Evolutionary conservation across 2,113 vertebrate species (phyloP), one percentile per base, ranked within the genome.

Genomic region (human): DNA sequence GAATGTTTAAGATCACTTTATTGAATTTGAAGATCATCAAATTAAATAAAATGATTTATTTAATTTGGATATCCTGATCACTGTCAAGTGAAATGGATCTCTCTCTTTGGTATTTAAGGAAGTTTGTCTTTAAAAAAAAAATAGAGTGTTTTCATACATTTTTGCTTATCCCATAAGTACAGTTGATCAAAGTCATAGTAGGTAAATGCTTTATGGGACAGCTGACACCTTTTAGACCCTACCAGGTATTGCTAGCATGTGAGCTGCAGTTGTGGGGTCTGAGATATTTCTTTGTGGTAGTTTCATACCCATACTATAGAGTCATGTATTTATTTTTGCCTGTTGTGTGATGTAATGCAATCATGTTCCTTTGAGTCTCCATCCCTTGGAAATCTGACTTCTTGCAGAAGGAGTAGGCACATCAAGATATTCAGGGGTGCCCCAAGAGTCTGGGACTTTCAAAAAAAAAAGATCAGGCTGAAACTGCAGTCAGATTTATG

Each of bases 261-360:
- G 6, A 8, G 43, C 86, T 45, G 6, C 55, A 32, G 30, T 1
- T 22, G 6, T 32, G 17, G 96, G 95, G 40, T 85, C 95, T 95
- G n/a, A 95, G 40, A 32, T 94, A 72, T 79, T 93, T 52, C 72
- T 48, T 96, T 87, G 87, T 94, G 85, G 80, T 87, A 89, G 86
- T 87, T 98, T 98, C 95, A 32, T 78, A 48, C 22, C 87, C 95
- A 72, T 64, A 93, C 43, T 72, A 61, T 68, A 80, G 88, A 97
- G 93, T 95, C n/a, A 3, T 75, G 79, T 98, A 97, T 98, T 98
- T 98, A 98, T 98, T 98, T 97, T 94, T 98, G 90, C 90, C 73
- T 90, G 40, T 88, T 84, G 32, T 89, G 70, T 95, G 38, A 89
- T 68, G 27, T 86, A 61, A 89, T 32, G 35, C 91, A 89, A 96